Conservation (phyloP, 1,140 invertebrate genomes). For the Diabrotica virgifera region DNA sequence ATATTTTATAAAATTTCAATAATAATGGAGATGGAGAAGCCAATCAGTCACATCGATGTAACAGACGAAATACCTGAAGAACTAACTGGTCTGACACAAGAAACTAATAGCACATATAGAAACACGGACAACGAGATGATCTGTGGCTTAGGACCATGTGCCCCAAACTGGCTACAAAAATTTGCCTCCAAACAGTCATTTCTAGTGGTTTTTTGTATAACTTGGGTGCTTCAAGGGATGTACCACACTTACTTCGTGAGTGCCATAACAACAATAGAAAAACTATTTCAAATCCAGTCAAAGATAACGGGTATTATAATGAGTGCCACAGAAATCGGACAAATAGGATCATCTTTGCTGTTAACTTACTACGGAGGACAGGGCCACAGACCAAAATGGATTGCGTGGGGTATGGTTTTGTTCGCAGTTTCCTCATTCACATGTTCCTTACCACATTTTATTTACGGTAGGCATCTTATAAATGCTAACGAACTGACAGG, state of each 20-base stretch:
- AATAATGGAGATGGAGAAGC: constrained; percentile 24
- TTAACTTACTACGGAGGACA: constrained; percentile 91
- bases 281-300: constrained; percentile 92
- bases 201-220: constrained; percentile 81
- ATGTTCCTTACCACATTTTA: constrained; percentile 80
- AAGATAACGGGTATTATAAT: constrained; percentile 91
- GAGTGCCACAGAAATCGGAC: constrained; percentile 92
- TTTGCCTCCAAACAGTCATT: constrained; percentile 89
- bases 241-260: constrained; percentile 95
- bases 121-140: constrained; percentile 51
- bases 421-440: constrained; percentile 85
- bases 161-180: constrained; percentile 67
- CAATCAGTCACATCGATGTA: constrained; percentile 19
- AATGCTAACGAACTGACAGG: constrained; percentile 57
- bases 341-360: constrained; percentile 83
- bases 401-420: constrained; percentile 88
- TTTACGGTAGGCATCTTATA: constrained; percentile 72
- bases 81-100: constrained; percentile 33
- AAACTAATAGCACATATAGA: constrained; percentile 24
- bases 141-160: constrained; percentile 69
- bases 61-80: constrained; percentile 36
- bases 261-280: constrained; percentile 95
- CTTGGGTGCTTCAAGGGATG: constrained; percentile 90
- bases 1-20: too few relatives aligned
- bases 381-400: constrained; percentile 94